phyloP scores from a whole-genome alignment of 2,113 vertebrate species.

The Trematocara stigmaticum region DNA sequence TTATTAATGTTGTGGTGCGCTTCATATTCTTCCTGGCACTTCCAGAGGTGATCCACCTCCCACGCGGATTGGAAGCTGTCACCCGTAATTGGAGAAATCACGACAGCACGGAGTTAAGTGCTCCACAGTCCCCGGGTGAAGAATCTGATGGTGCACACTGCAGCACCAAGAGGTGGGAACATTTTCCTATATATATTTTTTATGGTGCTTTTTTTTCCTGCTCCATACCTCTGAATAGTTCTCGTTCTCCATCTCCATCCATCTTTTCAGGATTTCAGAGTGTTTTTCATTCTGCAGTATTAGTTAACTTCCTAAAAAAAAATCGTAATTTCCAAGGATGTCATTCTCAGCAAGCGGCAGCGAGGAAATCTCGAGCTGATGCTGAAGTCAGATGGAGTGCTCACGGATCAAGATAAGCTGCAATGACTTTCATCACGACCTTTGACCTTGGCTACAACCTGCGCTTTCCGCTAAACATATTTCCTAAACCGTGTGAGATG shows the following conservation, averaged over 20 bases:
- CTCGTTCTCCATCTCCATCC: not conserved
- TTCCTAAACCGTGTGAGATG: slow-evolving; percentile 11
- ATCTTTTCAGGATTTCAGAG: not conserved
- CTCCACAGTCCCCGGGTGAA: slow-evolving; percentile 67
- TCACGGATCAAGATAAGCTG: not conserved
- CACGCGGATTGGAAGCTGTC: slow-evolving; percentile 71
- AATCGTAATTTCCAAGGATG: not conserved
- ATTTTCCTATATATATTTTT: slow-evolving; percentile 15
- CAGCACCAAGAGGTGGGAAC: slow-evolving; percentile 52
- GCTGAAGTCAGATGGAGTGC: not conserved
- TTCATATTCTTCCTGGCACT: slow-evolving; percentile 70
- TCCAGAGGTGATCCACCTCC: slow-evolving; percentile 73
- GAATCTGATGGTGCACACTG: slow-evolving; percentile 57
- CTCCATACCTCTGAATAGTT: not conserved
- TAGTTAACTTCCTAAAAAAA: not conserved
- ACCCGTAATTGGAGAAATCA: slow-evolving; percentile 77
- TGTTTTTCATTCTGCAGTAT: not conserved
- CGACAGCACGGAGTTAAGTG: slow-evolving; percentile 74
- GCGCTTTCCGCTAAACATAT: not conserved
- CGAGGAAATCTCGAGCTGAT: not conserved
- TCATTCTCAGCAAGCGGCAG: not conserved
- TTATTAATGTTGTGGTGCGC: slow-evolving; percentile 73
- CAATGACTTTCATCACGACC: not conserved
- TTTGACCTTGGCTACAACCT: slow-evolving; percentile 9
- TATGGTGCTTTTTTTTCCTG: not conserved